Percentiles rank a stretch among this genome's conserved stretches.
Evolutionary conservation across 2,797 vertebrate genomes (phyloP).

Genomic region (Perodicticus potto): DNA sequence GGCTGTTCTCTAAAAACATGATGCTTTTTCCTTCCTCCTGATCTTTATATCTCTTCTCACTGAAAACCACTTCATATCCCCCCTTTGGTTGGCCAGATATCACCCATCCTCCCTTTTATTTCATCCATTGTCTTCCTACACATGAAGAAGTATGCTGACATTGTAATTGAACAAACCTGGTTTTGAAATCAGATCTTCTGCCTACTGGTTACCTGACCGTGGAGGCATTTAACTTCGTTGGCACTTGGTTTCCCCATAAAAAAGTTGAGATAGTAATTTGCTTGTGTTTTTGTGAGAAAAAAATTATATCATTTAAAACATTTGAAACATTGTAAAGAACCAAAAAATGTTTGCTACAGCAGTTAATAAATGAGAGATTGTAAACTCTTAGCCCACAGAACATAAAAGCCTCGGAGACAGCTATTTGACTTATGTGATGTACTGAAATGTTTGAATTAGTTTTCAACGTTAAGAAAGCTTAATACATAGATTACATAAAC

Average conservation of each 20-base stretch:
- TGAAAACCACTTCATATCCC: not conserved
- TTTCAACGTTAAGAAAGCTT: constrained; percentile 24
- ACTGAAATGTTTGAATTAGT: constrained; percentile 26
- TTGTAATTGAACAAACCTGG: not conserved
- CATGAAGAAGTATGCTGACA: not conserved
- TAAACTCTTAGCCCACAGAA: not conserved
- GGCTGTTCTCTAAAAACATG: not conserved
- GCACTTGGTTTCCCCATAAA: not conserved
- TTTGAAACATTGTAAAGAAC: not conserved
- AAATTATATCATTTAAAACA: not conserved
- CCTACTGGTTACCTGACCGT: not conserved
- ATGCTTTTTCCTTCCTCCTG: not conserved
- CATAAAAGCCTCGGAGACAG: not conserved
- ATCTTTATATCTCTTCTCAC: not conserved
- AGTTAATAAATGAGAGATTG: not conserved
- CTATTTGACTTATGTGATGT: not conserved
- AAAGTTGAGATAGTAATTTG: not conserved
- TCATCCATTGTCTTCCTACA: not conserved
- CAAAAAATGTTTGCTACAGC: not conserved
- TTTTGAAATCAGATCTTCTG: constrained; percentile 26
- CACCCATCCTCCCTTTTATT: not conserved
- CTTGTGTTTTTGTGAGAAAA: not conserved
- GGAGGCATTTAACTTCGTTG: not conserved
- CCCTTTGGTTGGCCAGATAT: not conserved
- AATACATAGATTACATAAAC: not conserved